phyloP scores from a whole-genome alignment of 1,140 invertebrate species.

The Choristoneura fumiferana region DNA sequence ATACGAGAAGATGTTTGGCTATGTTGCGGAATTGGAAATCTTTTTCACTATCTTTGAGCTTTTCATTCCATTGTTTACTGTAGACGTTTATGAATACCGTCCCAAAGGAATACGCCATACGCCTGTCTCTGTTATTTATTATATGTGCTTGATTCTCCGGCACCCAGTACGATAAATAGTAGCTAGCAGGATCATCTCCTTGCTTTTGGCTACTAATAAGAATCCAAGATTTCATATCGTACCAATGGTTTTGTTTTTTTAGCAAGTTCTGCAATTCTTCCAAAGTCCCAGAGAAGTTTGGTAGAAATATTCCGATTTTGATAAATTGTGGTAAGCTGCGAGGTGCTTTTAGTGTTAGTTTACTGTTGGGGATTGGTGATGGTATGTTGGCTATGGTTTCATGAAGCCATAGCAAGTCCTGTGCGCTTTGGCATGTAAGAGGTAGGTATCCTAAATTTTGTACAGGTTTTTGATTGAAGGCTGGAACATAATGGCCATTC shows the following conservation, averaged over 20 bases:
- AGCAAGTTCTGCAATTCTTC: not conserved
- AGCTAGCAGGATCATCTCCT: constrained; percentile 1
- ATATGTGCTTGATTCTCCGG: not conserved
- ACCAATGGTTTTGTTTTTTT: constrained; percentile 8
- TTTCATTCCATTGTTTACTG: not conserved
- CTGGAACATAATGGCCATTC: not conserved
- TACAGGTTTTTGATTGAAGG: not conserved
- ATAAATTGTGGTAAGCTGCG: not conserved
- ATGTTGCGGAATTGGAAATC: not conserved
- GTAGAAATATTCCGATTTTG: not conserved
- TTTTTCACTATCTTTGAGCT: not conserved
- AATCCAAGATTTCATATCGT: not conserved
- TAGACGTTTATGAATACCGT: not conserved
- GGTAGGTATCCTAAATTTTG: not conserved
- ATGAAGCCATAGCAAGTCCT: not conserved
- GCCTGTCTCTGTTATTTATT: constrained; percentile 1
- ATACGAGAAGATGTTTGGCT: not conserved
- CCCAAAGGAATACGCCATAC: constrained; percentile 3
- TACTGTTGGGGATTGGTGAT: not conserved
- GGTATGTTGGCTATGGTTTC: not conserved
- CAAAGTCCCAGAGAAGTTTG: not conserved
- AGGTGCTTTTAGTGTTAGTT: not conserved
- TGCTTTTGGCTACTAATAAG: constrained; percentile 6
- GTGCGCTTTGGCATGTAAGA: not conserved
- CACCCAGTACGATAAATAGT: not conserved